phyloP scores from a whole-genome alignment of 2,113 vertebrate genomes.

The Oncorhynchus clarkii region DNA sequence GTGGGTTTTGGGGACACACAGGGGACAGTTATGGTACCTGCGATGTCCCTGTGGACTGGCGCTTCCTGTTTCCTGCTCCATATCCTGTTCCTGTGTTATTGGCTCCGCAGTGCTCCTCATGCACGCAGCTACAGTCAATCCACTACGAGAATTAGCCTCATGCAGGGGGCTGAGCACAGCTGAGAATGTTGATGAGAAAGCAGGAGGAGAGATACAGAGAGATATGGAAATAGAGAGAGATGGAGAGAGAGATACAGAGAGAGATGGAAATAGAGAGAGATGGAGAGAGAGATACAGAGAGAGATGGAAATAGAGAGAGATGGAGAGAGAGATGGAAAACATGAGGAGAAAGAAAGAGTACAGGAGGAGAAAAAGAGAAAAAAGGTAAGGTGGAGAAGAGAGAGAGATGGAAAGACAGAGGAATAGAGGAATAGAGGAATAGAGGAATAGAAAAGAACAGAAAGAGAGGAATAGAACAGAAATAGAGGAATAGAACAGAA shows the following conservation, averaged over 20 bases:
- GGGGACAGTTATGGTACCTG: constrained; percentile 59
- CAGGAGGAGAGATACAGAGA: constrained; percentile 22
- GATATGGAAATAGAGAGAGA: too few species aligned
- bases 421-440: too few species aligned
- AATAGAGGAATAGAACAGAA: too few species aligned
- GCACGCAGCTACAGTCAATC: constrained; percentile 74
- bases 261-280: too few species aligned
- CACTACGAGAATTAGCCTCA: constrained; percentile 72
- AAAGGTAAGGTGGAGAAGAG: constrained; percentile 26
- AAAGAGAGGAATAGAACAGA: too few species aligned
- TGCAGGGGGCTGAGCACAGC: constrained; percentile 74
- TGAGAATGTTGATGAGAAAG: constrained; percentile 66
- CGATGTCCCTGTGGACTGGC: constrained; percentile 58
- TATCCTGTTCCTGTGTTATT: constrained; percentile 71
- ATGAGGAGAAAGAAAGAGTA: too few species aligned
- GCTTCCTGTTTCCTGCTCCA: constrained; percentile 67
- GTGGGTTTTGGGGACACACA: constrained; percentile 20
- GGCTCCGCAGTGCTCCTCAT: constrained; percentile 70
- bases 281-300: constrained; percentile 14
- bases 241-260: too few species aligned
- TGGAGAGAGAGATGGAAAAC: constrained; percentile 20
- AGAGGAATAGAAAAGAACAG: too few species aligned
- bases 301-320: constrained; percentile 4
- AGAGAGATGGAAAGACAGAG: constrained; percentile 49
- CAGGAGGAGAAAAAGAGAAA: too few species aligned